Percentiles rank a stretch among this genome's conserved stretches.
These are phyloP conservation scores for Mesorhabditis belari DNA, from an alignment of 2,888 invertebrate species.

Conservation along the genomic window DNA sequence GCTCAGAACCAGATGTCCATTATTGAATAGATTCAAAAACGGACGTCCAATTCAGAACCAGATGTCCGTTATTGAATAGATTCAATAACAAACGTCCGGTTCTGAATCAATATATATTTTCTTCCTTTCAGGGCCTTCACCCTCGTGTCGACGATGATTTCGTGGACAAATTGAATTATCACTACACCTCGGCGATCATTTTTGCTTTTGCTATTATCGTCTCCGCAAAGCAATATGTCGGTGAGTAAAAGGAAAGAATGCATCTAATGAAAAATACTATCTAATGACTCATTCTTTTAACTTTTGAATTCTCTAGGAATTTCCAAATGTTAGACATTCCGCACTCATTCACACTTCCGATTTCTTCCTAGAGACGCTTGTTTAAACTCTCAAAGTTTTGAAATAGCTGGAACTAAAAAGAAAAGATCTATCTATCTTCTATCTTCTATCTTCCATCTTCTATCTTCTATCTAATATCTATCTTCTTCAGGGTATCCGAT, in stretches of 20 bases:
- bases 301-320: neutral
- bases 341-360: too few relatives aligned
- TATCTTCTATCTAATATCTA: neutral
- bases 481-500: constrained; percentile 48
- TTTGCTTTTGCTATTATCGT: constrained; percentile 55
- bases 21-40: too few relatives aligned
- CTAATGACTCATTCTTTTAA: neutral
- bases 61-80: too few relatives aligned
- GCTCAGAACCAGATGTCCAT: too few relatives aligned
- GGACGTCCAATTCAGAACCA: too few relatives aligned
- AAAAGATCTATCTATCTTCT: too few relatives aligned
- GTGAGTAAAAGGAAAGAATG: constrained; percentile 14
- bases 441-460: too few relatives aligned
- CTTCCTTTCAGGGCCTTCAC: constrained; percentile 41
- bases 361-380: too few relatives aligned
- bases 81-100: too few relatives aligned
- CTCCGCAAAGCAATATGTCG: constrained; percentile 54
- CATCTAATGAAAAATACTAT: neutral
- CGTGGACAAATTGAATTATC: constrained; percentile 51
- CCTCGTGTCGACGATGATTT: constrained; percentile 54
- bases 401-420: too few relatives aligned
- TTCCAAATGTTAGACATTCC: neutral
- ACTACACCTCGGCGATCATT: constrained; percentile 54
- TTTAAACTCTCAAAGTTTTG: too few relatives aligned
- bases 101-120: too few relatives aligned